Base-by-base conservation (phyloP, 2,113 vertebrate genomes). In the Lophura nycthemera region DNA sequence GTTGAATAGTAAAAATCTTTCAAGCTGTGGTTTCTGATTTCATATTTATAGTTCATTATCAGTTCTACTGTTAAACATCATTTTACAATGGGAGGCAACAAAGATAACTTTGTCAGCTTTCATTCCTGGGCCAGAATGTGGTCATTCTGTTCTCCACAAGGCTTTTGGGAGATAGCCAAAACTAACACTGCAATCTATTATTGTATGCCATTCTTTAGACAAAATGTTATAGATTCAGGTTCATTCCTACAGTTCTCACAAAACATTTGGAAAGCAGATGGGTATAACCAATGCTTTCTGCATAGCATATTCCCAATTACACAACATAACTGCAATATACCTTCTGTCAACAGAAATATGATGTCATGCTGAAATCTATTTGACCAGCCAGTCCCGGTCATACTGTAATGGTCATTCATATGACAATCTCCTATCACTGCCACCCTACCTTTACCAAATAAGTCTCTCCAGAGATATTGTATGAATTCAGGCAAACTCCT, bases 241-340 rank as follows among this genome's bases (percentile, higher is more conserved):
- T 87, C 70, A 11, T 5, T 56, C 79, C 92, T 86, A 89, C 83
- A 89, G 66, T 82, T 64, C 77, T 74, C 65, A 45, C 4, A 3
- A 38, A 95, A 76, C 2, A 3, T 54, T 93, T 27, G 40, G 76
- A 73, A 95, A 95, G 64, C 94, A 93, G 91, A 92, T 81, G 91
- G 82, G 76, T 69, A 92, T 4, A 86, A 38, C 56, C 87, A 85
- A 60, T 2, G 38, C 12, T 40, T 88, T n/a, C 80, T 94, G 92
- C 83, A 73, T 79, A 91, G 42, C 43, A 43, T 36, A 54, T n/a
- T 77, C 75, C 64, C 75, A 73, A 36, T 82, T 80, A 87, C 50
- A 38, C 42, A 45, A 63, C 21, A 61, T 0, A 15, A 43, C 64
- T 86, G 81, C 82, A 93, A 56, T 87, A 52, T 32, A 45, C 90